Conservation (phyloP, 2,797 vertebrate genomes). For the Halcyon badia region DNA sequence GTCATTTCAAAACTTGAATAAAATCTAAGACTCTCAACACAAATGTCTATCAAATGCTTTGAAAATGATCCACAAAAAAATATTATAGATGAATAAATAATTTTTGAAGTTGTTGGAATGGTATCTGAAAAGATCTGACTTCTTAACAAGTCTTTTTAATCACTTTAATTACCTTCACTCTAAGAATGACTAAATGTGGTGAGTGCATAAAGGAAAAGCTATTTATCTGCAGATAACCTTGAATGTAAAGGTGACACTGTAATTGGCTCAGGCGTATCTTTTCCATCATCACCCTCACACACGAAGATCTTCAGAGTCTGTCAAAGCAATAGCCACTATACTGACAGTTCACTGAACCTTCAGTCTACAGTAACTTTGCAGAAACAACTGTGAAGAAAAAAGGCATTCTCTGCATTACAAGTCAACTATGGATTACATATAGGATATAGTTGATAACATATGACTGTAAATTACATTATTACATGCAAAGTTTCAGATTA, state of each 20-base stretch:
- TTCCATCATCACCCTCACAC: slow-evolving; percentile 30
- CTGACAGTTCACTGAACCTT: slow-evolving; percentile 24
- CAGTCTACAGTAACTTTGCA: background rate
- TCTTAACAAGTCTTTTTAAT: background rate
- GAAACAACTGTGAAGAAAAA: background rate
- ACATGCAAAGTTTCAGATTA: background rate
- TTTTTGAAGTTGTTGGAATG: background rate
- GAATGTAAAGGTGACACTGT: background rate
- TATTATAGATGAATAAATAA: background rate
- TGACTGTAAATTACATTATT: slow-evolving; percentile 4
- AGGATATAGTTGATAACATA: slow-evolving; percentile 18
- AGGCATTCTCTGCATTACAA: background rate
- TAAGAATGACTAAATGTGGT: background rate
- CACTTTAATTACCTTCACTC: background rate
- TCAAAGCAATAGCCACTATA: background rate
- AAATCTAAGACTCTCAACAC: slow-evolving; percentile 45
- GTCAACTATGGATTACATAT: background rate
- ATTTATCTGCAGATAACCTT: background rate
- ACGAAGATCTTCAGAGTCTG: background rate
- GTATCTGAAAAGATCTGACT: slow-evolving; percentile 36
- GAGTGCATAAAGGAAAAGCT: background rate
- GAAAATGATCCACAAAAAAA: background rate
- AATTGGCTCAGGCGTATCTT: background rate
- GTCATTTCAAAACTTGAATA: slow-evolving; percentile 67
- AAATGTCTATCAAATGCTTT: slow-evolving; percentile 26